Evolutionary conservation across 2,888 invertebrate species (phyloP).

Genomic region (Elysia crispata): DNA sequence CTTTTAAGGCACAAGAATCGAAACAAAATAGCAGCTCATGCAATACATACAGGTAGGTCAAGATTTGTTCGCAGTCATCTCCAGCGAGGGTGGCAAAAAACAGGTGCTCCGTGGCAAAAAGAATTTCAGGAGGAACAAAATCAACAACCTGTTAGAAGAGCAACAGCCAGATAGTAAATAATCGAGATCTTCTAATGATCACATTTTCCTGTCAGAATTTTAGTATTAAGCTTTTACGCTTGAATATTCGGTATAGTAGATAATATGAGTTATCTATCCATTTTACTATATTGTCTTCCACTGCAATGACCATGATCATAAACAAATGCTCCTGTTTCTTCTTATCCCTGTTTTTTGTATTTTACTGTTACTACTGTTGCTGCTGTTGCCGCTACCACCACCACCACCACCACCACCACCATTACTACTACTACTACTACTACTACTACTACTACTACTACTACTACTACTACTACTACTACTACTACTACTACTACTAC

Average conservation of each 20-base stretch:
- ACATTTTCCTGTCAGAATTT: no score
- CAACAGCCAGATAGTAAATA: background rate
- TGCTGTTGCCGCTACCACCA: background rate
- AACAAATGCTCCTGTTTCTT: no score
- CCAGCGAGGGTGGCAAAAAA: background rate
- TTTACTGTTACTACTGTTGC: no score
- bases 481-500: constrained; percentile 22
- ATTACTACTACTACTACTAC: background rate
- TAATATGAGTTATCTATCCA: no score
- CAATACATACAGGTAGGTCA: background rate
- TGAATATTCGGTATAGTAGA: no score
- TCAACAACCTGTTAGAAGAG: constrained; percentile 12
- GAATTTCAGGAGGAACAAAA: background rate
- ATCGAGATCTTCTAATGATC: no score
- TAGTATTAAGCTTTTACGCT: no score
- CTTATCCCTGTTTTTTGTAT: no score
- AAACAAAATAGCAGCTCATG: no score
- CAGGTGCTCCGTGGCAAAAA: background rate
- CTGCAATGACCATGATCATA: no score
- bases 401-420: background rate
- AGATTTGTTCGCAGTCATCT: background rate
- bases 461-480: constrained; percentile 36
- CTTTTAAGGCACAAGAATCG: no score
- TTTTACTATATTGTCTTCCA: no score
- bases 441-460: constrained; percentile 27